Base-by-base conservation (phyloP, 2,797 vertebrate species). In the Rhadinocentrus ornatus region DNA sequence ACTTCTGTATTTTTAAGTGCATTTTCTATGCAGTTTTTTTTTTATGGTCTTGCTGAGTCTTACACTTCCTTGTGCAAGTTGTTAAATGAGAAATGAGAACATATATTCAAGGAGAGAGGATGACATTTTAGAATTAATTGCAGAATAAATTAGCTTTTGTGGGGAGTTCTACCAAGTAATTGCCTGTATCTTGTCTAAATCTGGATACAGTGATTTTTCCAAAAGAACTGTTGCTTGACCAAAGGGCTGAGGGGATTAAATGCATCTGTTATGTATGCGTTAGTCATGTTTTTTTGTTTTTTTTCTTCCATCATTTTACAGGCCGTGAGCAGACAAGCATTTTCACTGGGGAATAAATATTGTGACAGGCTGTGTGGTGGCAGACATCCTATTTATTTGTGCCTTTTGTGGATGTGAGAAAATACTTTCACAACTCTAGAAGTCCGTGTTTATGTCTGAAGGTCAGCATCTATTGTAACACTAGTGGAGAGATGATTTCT, bases 61-160 rank as follows among this genome's bases (percentile, higher is more conserved):
- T n/a, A 20, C 73, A 29, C 55, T 77, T 88, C 41, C 69, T 59
- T 39, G 66, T 78, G 69, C 52, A 86, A 73, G 65, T 60, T 77
- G 85, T 70, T 72, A 66, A 77, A 78, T 74, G 61, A 83, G 66
- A 80, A 83, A 76, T 64, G 55, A 53, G 63, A 75, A 88, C 84
- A 81, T 80, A 80, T 73, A 84, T 88, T 77, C 82, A 82, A 69
- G 54, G 50, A 71, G 73, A 75, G 73, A 61, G 63, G 81, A 73
- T 89, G 88, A 85, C 89, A 90, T 92, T 92, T 91, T 66, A 44
- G 69, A 91, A 88, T 91, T 88, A 87, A 90, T 93, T 89, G 82
- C 60, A 34, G 85, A 88, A 91, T 93, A 80, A 92, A 93, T 93
- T 85, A 88, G 75, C 56, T 68, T 83, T 83, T 71, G 78, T 64